Evolutionary conservation across 35 echinoderm and acorn worm genomes (phyloP).

Genomic region (Heliocidaris erythrogramma): DNA sequence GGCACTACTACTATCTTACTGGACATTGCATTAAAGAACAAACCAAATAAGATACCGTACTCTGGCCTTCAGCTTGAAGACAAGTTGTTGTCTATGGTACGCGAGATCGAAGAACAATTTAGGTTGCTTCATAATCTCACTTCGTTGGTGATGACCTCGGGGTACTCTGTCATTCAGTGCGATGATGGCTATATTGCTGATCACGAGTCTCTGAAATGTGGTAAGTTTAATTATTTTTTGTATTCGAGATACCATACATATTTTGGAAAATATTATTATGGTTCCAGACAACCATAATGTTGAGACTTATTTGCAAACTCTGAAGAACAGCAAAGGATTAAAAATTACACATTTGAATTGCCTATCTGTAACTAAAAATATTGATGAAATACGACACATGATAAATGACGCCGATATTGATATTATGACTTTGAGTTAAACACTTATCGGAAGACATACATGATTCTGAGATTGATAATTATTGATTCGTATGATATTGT

Average conservation of each 20-base stretch:
- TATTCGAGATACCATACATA: background rate
- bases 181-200: slow-evolving; percentile 6
- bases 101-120: background rate
- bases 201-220: background rate
- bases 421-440: too few relatives aligned
- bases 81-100: background rate
- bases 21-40: background rate
- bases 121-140: background rate
- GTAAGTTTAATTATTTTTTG: background rate
- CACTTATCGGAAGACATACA: too few relatives aligned
- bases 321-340: too few relatives aligned
- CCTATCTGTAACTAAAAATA: too few relatives aligned
- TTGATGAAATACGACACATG: too few relatives aligned
- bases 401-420: too few relatives aligned
- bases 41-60: background rate
- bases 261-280: background rate
- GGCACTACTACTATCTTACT: background rate
- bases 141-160: background rate
- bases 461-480: too few relatives aligned
- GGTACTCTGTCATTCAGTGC: background rate
- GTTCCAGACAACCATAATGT: too few relatives aligned
- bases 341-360: too few relatives aligned
- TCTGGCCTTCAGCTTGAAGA: background rate
- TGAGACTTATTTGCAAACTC: too few relatives aligned
- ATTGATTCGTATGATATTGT: too few relatives aligned